These are phyloP conservation scores for Mixornis gularis DNA, from an alignment of 2,113 vertebrate species.

Conservation along the genomic window DNA sequence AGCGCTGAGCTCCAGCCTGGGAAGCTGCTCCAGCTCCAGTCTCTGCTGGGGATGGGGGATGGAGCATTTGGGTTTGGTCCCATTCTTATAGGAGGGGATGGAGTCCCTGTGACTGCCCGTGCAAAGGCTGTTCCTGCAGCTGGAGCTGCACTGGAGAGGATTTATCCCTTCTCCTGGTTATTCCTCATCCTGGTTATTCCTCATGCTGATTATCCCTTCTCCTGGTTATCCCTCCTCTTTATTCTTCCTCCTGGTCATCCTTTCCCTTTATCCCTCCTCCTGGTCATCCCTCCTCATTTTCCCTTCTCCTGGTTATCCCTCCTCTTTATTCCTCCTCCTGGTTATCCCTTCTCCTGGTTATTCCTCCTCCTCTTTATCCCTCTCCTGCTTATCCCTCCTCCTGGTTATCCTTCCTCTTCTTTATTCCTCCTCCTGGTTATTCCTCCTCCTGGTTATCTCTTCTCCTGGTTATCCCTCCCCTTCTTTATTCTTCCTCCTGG, in stretches of 20 bases:
- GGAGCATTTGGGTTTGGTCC: fast-evolving
- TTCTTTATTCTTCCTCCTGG: too few relatives aligned
- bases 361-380: too few relatives aligned
- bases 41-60: not conserved
- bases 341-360: too few relatives aligned
- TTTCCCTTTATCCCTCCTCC: too few relatives aligned
- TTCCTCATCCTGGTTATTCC: not conserved
- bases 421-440: not conserved
- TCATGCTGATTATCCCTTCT: not conserved
- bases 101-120: fast-evolving
- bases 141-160: not conserved
- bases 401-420: too few relatives aligned
- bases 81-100: fast-evolving
- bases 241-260: too few relatives aligned
- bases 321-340: too few relatives aligned
- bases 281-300: too few relatives aligned
- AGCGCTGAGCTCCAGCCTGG: not conserved
- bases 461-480: not conserved
- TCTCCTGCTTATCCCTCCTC: too few relatives aligned
- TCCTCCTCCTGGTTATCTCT: too few relatives aligned
- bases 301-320: too few relatives aligned
- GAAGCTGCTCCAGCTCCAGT: not conserved
- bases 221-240: too few relatives aligned
- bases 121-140: not conserved
- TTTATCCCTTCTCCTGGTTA: not conserved